These are phyloP conservation scores for Timema cristinae DNA, from an alignment of 2,888 invertebrate genomes.

Conservation along the genomic window DNA sequence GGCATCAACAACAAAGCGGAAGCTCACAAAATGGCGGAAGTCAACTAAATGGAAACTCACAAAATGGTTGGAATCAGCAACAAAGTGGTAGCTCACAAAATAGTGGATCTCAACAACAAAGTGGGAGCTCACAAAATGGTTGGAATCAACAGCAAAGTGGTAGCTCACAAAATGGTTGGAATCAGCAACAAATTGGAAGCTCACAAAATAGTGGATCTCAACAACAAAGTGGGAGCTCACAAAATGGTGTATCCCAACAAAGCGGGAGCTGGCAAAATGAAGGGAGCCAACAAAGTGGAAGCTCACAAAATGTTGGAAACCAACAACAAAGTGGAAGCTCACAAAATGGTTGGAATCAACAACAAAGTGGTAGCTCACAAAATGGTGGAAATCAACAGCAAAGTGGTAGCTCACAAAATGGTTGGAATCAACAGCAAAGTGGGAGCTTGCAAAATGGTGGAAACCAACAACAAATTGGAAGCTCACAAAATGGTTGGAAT, in stretches of 20 bases:
- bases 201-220: background rate
- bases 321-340: background rate
- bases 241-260: background rate
- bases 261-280: background rate
- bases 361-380: constrained; percentile 15
- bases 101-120: background rate
- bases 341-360: constrained; percentile 11
- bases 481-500: too few relatives aligned
- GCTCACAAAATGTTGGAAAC: background rate
- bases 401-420: background rate
- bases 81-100: too few relatives aligned
- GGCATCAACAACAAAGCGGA: background rate
- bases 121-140: background rate
- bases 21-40: background rate
- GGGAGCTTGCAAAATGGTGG: background rate
- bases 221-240: background rate
- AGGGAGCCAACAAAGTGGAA: background rate
- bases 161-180: background rate
- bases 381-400: constrained; percentile 4
- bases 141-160: background rate
- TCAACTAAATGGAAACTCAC: background rate
- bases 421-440: constrained; percentile 13
- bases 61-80: background rate
- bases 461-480: too few relatives aligned
- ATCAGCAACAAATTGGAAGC: background rate